Evolutionary conservation across 1,140 invertebrate genomes (phyloP), one percentile per base, ranked within the genome.

Genomic region (Scaptomyza pallida): DNA sequence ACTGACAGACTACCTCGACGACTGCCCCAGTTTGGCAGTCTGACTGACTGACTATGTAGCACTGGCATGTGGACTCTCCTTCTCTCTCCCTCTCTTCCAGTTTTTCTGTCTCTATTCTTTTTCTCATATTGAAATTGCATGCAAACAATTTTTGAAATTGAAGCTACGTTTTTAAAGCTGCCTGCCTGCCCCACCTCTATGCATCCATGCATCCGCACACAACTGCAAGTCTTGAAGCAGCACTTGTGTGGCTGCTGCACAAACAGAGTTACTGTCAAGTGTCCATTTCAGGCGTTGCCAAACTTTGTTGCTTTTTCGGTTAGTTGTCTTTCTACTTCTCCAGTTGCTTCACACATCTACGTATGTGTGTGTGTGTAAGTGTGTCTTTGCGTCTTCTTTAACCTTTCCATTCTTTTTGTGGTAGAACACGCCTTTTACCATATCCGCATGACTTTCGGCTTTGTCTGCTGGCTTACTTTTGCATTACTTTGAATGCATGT

Each of bases 81-180:
- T n/a, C 10, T 50, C 62, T 69, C 64, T n/a, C n/a, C n/a, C n/a
- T n/a, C n/a, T n/a, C n/a, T n/a, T n/a, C n/a, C n/a, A n/a, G n/a
- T n/a, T n/a, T n/a, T n/a, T n/a, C n/a, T n/a, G n/a, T n/a, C n/a
- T n/a, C n/a, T n/a, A n/a, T n/a, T n/a, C n/a, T n/a, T n/a, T n/a
- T n/a, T n/a, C n/a, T 79, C 74, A 88, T 88, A 86, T 86, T 88
- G 82, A 82, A 86, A 81, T 82, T 88, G 82, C 78, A 75, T 65
- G 78, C 82, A 86, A 86, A 86, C 82, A 86, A 88, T 86, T 86
- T 51, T 86, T 78, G 77, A 86, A 86, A 86, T 86, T 85, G 82
- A 86, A 88, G 82, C 70, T 81, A 82, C 74, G 78, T 75, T 86
- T 72, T 65, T 50, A 59, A 67, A 80, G 72, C 56, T 71, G 55